Percentiles rank a stretch among this genome's conserved stretches.
These are phyloP conservation scores for Drosophila fuyamai DNA, from an alignment of 1,140 invertebrate genomes.

Conservation along the genomic window DNA sequence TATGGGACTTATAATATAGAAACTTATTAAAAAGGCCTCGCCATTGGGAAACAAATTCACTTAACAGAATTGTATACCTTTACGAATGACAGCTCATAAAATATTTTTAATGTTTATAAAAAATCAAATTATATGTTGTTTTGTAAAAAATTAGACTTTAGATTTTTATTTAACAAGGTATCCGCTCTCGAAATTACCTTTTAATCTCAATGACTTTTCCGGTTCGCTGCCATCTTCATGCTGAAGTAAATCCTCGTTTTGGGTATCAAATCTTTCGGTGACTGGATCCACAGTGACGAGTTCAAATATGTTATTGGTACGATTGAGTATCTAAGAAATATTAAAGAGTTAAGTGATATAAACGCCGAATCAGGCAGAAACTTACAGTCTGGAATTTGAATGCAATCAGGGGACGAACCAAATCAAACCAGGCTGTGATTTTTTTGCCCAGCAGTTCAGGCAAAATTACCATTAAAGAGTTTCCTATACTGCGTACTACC, in stretches of 20 bases:
- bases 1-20: not conserved
- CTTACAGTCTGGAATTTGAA: conserved; percentile 97
- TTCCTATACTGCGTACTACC: conserved; percentile 94
- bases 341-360: not conserved
- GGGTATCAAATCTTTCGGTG: conserved; percentile 87
- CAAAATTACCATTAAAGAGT: conserved; percentile 95
- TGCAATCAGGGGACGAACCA: conserved; percentile 95
- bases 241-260: conserved; percentile 86
- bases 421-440: conserved; percentile 95
- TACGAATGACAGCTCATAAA: not conserved
- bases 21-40: not conserved
- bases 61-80: not conserved
- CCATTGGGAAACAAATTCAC: not conserved
- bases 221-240: conserved; percentile 88
- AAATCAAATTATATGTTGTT: not conserved
- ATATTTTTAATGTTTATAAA: not conserved
- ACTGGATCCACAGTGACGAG: conserved; percentile 94
- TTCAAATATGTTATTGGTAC: conserved; percentile 98
- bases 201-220: conserved; percentile 91
- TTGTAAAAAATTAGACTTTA: not conserved
- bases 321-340: conserved; percentile 92
- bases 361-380: conserved; percentile 16
- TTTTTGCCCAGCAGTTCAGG: conserved; percentile 94
- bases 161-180: not conserved
- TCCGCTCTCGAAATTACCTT: conserved; percentile 87